Evolutionary conservation across 2,797 vertebrate genomes (phyloP), one percentile per base, ranked within the genome.

Genomic region (Euthynnus affinis): DNA sequence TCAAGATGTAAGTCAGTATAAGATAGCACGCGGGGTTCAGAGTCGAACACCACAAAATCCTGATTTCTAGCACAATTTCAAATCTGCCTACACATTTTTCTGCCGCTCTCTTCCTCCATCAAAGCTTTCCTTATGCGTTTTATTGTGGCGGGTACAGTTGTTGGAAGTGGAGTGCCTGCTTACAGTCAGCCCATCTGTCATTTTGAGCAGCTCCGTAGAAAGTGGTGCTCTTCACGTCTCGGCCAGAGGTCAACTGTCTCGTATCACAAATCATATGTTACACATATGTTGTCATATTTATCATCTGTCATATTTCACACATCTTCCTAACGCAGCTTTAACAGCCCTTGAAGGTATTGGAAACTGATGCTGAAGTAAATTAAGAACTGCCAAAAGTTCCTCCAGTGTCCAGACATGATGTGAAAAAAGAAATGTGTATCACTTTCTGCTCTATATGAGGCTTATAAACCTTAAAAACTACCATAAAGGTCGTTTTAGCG

Each of bases 51-150:
- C 63, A 67, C 18, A 66, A 49, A 42, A 55, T 68, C 32, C 15
- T 15, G 18, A 76, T 67, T 71, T 71, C 17, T 70, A 8, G 13
- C 42, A 49, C 42, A 25, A 2, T 57, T 64, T 25, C 64, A n/a
- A 70, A 80, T 42, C 12, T 52, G 18, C 9, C 25, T 17, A 42
- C 18, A 17, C 20, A 13, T 46, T 66, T 51, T 23, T 6, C 55
- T 65, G 44, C 59, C 46, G 27, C 53, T 44, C 9, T 34, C 9
- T 22, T 80, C 52, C 32, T 80, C 52, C 55, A 42, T 73, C 53
- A 74, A 27, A 69, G 59, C 46, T 51, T 75, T 48, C 20, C 63
- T 67, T 76, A 37, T 67, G 66, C n/a, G 12, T 78, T 83, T 78
- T 23, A 25, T 15, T 69, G 60, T 57, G 59, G 55, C 67, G 40